phyloP scores from a whole-genome alignment of 2,888 invertebrate genomes.

The Lasioglossum zephyrum region DNA sequence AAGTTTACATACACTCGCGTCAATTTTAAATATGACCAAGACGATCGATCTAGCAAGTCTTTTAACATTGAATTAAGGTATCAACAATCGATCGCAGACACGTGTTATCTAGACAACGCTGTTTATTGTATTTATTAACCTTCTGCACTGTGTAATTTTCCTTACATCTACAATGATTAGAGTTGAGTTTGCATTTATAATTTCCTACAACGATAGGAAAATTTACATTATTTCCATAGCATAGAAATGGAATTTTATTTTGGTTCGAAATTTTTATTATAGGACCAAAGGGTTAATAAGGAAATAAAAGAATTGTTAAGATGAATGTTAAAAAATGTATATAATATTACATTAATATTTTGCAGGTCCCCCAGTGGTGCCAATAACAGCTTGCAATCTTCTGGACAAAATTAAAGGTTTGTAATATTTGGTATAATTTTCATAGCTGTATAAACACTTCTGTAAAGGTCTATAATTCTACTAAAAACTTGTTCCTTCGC shows the following conservation, averaged over 20 bases:
- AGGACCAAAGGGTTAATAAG: background rate
- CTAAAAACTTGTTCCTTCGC: constrained; percentile 6
- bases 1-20: background rate
- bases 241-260: background rate
- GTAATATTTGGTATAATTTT: background rate
- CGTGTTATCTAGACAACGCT: background rate
- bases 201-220: background rate
- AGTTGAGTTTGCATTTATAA: background rate
- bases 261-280: background rate
- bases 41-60: background rate
- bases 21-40: background rate
- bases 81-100: background rate
- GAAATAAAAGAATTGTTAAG: background rate
- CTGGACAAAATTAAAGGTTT: background rate
- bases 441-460: background rate
- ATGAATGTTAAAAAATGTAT: background rate
- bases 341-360: background rate
- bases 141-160: background rate
- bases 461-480: background rate
- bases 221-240: background rate
- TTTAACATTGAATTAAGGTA: background rate
- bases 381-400: background rate
- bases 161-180: background rate
- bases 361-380: background rate
- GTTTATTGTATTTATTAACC: background rate